phyloP scores from a whole-genome alignment of 2,797 vertebrate species.

The Myiothlypis chrysogaster region DNA sequence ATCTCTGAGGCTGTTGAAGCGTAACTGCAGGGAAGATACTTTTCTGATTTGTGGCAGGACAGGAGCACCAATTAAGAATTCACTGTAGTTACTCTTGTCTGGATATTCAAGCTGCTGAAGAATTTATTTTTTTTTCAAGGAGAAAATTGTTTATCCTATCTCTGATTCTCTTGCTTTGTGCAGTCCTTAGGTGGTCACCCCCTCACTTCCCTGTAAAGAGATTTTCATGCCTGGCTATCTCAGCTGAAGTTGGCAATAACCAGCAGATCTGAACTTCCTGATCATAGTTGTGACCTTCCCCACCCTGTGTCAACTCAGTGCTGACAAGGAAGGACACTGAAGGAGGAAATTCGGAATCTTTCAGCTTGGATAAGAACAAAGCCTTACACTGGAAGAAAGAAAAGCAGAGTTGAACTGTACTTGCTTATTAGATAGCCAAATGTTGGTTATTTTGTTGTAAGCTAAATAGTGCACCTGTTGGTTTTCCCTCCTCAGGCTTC shows the following conservation, averaged over 20 bases:
- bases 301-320: background rate
- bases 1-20: background rate
- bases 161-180: background rate
- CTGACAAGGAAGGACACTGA: background rate
- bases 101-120: background rate
- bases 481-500: background rate
- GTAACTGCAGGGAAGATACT: background rate
- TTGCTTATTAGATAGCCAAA: background rate
- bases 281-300: background rate
- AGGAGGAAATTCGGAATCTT: constrained; percentile 3
- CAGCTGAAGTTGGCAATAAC: background rate
- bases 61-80: background rate
- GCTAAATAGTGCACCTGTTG: background rate
- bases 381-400: background rate
- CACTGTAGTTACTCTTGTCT: background rate
- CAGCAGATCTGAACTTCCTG: background rate
- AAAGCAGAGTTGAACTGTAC: background rate
- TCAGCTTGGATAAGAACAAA: background rate
- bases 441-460: background rate
- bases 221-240: background rate
- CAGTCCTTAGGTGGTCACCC: background rate
- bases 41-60: background rate
- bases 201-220: background rate
- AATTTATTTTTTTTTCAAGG: background rate
- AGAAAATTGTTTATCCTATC: background rate